Base-by-base conservation (phyloP, 2,113 vertebrate species). In the Oncorhynchus mykiss region DNA sequence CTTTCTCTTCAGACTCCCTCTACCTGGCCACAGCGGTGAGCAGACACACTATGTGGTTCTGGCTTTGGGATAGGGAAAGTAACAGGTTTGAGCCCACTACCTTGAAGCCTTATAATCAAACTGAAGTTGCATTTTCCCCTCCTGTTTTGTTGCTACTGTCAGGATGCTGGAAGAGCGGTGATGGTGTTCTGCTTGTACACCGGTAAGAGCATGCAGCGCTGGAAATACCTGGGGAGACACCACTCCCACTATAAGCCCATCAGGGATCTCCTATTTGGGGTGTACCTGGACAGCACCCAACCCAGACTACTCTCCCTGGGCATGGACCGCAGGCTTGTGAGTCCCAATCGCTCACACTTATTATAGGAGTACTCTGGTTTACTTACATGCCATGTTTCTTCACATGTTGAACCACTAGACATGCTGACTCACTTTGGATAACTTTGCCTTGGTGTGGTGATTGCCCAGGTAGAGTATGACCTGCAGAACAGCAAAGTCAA, bases 1-100 rank as follows among this genome's bases (percentile, higher is more conserved):
- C 91, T 77, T 99, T 98, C 92, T 99, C 97, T 1, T 91, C 93
- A 0, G 87, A 98, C 84, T 96, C 95, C 0, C 79, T 90, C 59
- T 98, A 95, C 80, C 89, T 99, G 18, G 97, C 97, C 0, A 96
- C 96, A 0, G 96, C 96, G 1, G 98, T 99, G 76, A 94, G 96
- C 84, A 57, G 6, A 70, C 34, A 62, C 13, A 62, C n/a, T 11
- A 22, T 34, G 27, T 34, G 25, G n/a, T 27, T n/a, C n/a, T 51
- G 27, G 18, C 1, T 34, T 27, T 54, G 48, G 9, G 22, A 54
- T 24, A 24, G 16, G 16, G 29, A 39, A 24, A 45, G 20, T 68
- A 20, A 18, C 13, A 29, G 5, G 31, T 45, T 45, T 45, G 39
- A 45, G 64, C 3, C 13, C 67, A 45, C 29, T 64, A 29, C 65